These are phyloP conservation scores for Micrastur ruficollis DNA, from an alignment of 2,797 vertebrate species.

Conservation along the genomic window DNA sequence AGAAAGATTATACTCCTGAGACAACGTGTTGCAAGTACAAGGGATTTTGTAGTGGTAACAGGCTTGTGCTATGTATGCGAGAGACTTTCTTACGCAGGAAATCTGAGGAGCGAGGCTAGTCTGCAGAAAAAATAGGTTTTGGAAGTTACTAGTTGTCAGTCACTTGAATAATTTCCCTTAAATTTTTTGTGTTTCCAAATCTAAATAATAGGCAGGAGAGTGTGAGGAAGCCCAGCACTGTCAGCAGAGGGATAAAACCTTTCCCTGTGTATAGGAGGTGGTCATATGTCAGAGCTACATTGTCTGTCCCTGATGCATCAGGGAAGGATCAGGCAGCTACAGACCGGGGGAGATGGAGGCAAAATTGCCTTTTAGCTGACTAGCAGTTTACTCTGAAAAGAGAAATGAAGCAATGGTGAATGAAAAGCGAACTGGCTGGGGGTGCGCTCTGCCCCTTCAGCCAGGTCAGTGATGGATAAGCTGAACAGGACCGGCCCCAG, in stretches of 20 bases:
- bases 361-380: background rate
- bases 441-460: too few relatives aligned
- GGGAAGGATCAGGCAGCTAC: background rate
- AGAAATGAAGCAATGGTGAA: background rate
- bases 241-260: background rate
- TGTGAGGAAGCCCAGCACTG: background rate
- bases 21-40: background rate
- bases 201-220: background rate
- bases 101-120: background rate
- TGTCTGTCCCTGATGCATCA: background rate
- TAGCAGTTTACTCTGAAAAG: background rate
- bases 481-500: too few relatives aligned
- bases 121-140: background rate
- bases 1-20: background rate
- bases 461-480: too few relatives aligned
- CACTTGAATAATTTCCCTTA: background rate
- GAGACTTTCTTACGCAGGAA: background rate
- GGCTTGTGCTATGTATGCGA: background rate
- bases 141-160: background rate
- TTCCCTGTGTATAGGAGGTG: background rate
- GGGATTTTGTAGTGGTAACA: background rate
- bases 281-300: background rate
- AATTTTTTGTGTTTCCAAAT: background rate
- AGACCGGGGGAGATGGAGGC: background rate
- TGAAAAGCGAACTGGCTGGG: too few relatives aligned